These are phyloP conservation scores for Cyprinodon variegatus DNA, from an alignment of 2,113 vertebrate genomes.

Conservation along the genomic window DNA sequence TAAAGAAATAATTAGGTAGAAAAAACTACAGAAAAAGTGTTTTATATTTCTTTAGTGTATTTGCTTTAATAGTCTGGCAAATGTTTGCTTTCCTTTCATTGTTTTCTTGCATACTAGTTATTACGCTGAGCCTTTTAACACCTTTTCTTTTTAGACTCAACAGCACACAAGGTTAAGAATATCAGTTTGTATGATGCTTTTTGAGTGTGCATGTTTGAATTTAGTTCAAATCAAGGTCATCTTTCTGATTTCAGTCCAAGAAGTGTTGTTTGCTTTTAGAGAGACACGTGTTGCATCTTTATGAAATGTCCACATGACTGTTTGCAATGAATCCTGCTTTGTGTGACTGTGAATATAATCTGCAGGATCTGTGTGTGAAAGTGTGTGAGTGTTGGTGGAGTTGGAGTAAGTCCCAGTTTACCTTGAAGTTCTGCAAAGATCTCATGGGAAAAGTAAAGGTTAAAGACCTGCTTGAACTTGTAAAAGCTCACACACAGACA, in stretches of 20 bases:
- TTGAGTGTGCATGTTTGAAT: neutral
- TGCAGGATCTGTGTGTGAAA: neutral
- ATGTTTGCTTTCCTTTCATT: neutral
- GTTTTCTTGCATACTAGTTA: neutral
- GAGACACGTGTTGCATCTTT: neutral
- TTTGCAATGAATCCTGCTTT: neutral
- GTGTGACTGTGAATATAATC: neutral
- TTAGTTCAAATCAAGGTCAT: neutral
- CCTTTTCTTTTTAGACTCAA: neutral
- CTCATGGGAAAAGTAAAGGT: slow-evolving; percentile 35
- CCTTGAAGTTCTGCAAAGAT: slow-evolving; percentile 3
- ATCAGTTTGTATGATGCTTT: neutral
- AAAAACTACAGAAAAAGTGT: neutral
- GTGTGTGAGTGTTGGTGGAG: neutral
- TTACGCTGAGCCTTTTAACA: neutral
- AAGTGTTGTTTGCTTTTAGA: neutral
- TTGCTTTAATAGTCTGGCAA: neutral
- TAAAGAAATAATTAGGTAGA: neutral
- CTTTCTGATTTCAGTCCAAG: neutral
- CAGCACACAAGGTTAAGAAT: neutral
- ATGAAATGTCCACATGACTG: neutral
- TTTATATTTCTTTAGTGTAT: neutral
- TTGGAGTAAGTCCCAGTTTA: slow-evolving; percentile 10
- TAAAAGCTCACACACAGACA: slow-evolving; percentile 7
- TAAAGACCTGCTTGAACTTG: slow-evolving; percentile 45